Conservation (phyloP, 2,797 vertebrate species). For the Pseudocheirus occidentalis region DNA sequence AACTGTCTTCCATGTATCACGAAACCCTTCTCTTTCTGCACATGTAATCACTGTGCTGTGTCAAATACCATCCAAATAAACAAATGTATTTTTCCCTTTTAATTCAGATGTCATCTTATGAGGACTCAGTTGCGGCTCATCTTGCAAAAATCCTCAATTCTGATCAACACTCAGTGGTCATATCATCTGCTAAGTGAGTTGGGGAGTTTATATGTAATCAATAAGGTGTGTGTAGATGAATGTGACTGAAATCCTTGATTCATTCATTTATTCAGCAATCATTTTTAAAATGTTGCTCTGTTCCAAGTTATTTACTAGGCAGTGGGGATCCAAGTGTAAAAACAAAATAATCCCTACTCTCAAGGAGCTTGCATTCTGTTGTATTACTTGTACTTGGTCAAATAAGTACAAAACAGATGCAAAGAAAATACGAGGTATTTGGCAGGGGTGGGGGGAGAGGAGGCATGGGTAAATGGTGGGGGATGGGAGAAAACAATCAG, state of each 20-base stretch:
- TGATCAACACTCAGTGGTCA: constrained; percentile 95
- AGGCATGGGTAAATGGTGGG: not conserved
- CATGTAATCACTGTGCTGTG: not conserved
- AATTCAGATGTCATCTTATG: constrained; percentile 96
- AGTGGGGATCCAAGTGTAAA: not conserved
- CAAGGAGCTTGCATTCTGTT: not conserved
- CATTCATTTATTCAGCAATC: not conserved
- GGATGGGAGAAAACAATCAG: not conserved
- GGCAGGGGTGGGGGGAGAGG: too few species aligned
- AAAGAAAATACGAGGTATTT: not conserved
- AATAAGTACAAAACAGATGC: not conserved
- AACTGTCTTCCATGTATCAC: not conserved
- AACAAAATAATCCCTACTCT: not conserved
- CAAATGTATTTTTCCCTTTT: constrained; percentile 61
- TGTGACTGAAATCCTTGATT: not conserved
- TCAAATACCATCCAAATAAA: constrained; percentile 39
- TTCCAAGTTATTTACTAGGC: not conserved
- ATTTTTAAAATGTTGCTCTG: not conserved
- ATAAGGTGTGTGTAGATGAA: not conserved
- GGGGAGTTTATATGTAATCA: not conserved
- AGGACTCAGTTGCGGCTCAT: constrained; percentile 96
- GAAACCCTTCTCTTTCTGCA: constrained; percentile 3
- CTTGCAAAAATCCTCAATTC: constrained; percentile 98
- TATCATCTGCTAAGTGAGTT: constrained; percentile 97
- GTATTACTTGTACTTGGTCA: not conserved